These are phyloP conservation scores for Phrynocephalus guinanensis DNA, from an alignment of 2,797 vertebrate species.

Conservation along the genomic window DNA sequence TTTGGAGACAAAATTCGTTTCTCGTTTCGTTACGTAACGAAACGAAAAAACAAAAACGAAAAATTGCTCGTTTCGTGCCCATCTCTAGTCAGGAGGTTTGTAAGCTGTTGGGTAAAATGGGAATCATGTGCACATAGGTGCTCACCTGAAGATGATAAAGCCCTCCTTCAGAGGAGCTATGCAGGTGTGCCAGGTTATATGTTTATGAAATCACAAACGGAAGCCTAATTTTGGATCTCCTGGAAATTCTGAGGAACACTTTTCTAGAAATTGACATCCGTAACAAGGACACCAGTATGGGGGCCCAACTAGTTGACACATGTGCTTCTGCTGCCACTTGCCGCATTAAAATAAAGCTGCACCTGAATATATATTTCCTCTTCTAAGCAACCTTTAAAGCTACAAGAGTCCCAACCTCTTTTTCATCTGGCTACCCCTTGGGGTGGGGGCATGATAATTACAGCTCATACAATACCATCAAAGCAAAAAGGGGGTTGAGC, in stretches of 20 bases:
- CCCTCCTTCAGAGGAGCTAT: background rate
- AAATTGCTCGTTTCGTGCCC: no score
- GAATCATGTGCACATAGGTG: background rate
- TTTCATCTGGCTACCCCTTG: background rate
- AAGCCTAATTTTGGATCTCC: slow-evolving; percentile 78
- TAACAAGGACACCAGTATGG: slow-evolving; percentile 51
- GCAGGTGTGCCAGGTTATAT: background rate
- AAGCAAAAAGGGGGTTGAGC: no score
- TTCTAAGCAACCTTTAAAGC: background rate
- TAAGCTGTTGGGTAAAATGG: background rate
- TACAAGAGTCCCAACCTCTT: background rate
- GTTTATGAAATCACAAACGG: slow-evolving; percentile 77
- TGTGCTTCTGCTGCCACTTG: no score
- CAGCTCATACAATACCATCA: no score
- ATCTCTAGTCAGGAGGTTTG: no score
- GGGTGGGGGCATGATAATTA: no score
- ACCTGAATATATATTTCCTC: background rate
- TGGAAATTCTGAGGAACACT: slow-evolving; percentile 77
- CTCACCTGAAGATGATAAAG: background rate
- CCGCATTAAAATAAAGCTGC: background rate
- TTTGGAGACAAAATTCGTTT: no score
- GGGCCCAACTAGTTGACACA: slow-evolving; percentile 28
- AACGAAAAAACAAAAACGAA: no score
- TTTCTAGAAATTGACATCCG: slow-evolving; percentile 74
- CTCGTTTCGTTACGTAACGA: no score